Conservation (phyloP, 2,113 vertebrate species). For the Cygnus atratus region DNA sequence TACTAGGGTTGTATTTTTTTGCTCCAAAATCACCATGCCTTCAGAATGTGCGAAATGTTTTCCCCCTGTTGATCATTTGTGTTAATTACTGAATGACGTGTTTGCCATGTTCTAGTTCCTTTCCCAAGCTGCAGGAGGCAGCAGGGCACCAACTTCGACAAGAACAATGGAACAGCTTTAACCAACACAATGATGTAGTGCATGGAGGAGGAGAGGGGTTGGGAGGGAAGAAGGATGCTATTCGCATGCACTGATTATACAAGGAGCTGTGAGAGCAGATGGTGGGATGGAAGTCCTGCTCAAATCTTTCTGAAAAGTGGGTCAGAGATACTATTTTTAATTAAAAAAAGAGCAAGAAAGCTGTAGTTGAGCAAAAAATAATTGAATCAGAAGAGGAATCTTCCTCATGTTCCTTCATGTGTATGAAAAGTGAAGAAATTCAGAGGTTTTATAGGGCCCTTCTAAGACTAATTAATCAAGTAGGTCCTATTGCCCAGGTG, state of each 20-base stretch:
- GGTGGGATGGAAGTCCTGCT: constrained; percentile 33
- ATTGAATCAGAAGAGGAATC: neutral
- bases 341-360: constrained; percentile 34
- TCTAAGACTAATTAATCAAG: neutral
- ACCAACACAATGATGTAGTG: neutral
- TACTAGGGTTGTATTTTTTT: neutral
- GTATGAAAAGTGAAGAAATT: neutral
- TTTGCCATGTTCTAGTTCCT: neutral
- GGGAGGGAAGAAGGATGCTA: neutral
- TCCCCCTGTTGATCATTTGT: neutral
- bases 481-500: neutral
- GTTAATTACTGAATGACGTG: neutral
- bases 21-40: neutral
- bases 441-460: neutral
- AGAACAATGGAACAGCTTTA: neutral
- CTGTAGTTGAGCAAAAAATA: constrained; percentile 44
- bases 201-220: neutral
- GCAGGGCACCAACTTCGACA: neutral
- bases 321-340: constrained; percentile 52
- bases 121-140: constrained; percentile 57
- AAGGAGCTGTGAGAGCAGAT: constrained; percentile 37
- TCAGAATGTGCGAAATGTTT: neutral
- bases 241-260: neutral
- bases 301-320: constrained; percentile 21
- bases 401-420: neutral